These are phyloP conservation scores for Drosophila gunungcola DNA, from an alignment of 1,140 invertebrate species.

Conservation along the genomic window DNA sequence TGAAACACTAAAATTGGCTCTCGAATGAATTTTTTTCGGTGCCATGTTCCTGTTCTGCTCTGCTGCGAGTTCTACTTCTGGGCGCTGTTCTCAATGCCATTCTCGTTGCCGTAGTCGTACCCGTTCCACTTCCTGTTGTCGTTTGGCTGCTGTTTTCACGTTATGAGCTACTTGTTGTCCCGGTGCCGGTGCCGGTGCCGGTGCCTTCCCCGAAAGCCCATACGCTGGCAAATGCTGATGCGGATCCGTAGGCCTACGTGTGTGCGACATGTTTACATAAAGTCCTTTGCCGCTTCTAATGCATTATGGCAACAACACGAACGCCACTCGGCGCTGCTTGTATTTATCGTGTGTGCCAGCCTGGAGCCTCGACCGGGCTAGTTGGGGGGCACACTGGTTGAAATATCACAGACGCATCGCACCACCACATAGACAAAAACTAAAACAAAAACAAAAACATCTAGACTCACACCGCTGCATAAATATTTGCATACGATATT, in stretches of 20 bases:
- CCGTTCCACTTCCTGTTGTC: slow-evolving; percentile 51
- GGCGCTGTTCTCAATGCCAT: slow-evolving; percentile 47
- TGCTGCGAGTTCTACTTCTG: slow-evolving; percentile 34
- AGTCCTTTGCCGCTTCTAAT: slow-evolving; percentile 70
- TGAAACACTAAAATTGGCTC: too few relatives aligned
- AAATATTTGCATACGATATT: slow-evolving; percentile 80
- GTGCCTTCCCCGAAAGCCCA: slow-evolving; percentile 13
- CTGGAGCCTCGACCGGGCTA: slow-evolving; percentile 15
- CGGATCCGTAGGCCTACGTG: slow-evolving; percentile 34
- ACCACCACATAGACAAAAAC: slow-evolving; percentile 26
- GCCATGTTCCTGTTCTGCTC: neutral
- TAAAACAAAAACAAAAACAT: slow-evolving; percentile 28
- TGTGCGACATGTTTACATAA: slow-evolving; percentile 66
- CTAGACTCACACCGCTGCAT: slow-evolving; percentile 42
- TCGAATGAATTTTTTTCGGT: slow-evolving; percentile 10
- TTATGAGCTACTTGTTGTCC: slow-evolving; percentile 82
- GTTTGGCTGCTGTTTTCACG: slow-evolving; percentile 58
- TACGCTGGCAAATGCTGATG: neutral
- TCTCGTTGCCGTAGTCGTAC: slow-evolving; percentile 45
- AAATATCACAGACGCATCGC: slow-evolving; percentile 40
- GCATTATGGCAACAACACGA: slow-evolving; percentile 77
- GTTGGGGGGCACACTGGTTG: slow-evolving; percentile 21
- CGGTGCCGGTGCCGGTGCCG: slow-evolving; percentile 46
- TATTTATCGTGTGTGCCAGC: slow-evolving; percentile 38
- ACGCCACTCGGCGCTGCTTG: slow-evolving; percentile 54